Conservation (phyloP, 2,113 vertebrate genomes). For the Pseudonaja textilis region DNA sequence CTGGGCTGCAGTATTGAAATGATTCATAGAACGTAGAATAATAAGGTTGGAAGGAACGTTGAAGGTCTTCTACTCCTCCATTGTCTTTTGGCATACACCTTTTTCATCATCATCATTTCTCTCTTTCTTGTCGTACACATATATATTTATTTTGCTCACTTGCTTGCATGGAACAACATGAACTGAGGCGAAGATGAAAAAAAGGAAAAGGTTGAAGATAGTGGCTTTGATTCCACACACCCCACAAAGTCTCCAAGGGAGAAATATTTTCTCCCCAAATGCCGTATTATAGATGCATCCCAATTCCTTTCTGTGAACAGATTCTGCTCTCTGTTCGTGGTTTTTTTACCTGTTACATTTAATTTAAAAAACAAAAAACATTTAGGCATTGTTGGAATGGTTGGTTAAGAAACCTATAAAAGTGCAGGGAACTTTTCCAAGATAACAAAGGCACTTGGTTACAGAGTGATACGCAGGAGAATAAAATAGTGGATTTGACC, state of each 20-base stretch:
- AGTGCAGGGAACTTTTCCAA: background rate
- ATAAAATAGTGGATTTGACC: background rate
- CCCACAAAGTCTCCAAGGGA: background rate
- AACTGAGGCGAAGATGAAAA: background rate
- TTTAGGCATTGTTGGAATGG: background rate
- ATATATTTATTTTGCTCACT: slow-evolving; percentile 44
- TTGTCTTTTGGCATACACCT: background rate
- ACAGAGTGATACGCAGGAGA: background rate
- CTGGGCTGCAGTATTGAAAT: background rate
- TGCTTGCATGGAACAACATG: slow-evolving; percentile 30
- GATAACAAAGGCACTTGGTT: background rate
- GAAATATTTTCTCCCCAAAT: slow-evolving; percentile 13
- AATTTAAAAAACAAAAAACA: background rate
- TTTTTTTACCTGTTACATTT: background rate
- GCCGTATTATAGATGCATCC: slow-evolving; percentile 4
- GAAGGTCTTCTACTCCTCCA: background rate
- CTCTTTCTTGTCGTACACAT: background rate
- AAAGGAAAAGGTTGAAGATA: too few species aligned
- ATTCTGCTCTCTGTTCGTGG: background rate
- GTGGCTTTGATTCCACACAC: background rate
- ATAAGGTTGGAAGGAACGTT: background rate
- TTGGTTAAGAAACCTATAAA: background rate
- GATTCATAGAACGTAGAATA: background rate
- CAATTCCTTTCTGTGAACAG: background rate
- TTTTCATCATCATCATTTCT: background rate